Percentiles rank a stretch among this genome's conserved stretches.
Conservation (phyloP, 2,797 vertebrate genomes). For the Ctenopoma kingsleyae region DNA sequence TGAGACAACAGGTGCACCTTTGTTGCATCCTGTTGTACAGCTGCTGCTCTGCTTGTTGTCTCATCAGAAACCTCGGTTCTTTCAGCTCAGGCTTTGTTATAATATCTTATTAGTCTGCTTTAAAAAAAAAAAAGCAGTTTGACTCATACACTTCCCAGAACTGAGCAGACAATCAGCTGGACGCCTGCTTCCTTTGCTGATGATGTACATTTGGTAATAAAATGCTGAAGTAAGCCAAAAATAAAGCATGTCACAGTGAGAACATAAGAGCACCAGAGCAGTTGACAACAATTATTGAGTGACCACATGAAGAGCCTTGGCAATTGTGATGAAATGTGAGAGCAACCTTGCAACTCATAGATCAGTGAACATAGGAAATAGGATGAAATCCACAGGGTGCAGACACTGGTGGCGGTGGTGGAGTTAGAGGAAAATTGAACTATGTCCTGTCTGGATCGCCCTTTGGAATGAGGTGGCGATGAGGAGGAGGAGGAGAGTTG, state of each 20-base stretch:
- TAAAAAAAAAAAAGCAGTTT: background rate
- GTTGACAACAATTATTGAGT: too few relatives aligned
- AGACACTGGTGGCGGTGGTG: too few relatives aligned
- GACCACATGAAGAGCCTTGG: too few relatives aligned
- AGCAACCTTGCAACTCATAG: too few relatives aligned
- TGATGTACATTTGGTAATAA: background rate
- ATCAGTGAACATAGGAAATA: background rate
- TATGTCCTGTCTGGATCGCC: too few relatives aligned
- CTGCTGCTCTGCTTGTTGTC: constrained; percentile 64
- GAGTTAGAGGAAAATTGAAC: too few relatives aligned
- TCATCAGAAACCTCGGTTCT: constrained; percentile 25
- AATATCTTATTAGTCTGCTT: constrained; percentile 1
- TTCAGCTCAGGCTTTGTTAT: constrained; percentile 21
- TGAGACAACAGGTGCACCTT: constrained; percentile 72
- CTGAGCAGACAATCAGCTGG: background rate
- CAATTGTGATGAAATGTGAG: too few relatives aligned
- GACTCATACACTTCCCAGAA: background rate
- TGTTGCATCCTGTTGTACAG: constrained; percentile 67
- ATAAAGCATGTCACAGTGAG: background rate
- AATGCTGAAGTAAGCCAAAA: constrained; percentile 2
- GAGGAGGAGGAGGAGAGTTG: too few relatives aligned
- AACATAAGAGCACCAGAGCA: too few relatives aligned
- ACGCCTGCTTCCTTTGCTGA: background rate
- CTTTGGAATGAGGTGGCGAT: too few relatives aligned
- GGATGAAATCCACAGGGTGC: too few relatives aligned